These are phyloP conservation scores for Umimayanthus chanpuru DNA, from an alignment of 92 coral and sea anemone species.

Conservation along the genomic window DNA sequence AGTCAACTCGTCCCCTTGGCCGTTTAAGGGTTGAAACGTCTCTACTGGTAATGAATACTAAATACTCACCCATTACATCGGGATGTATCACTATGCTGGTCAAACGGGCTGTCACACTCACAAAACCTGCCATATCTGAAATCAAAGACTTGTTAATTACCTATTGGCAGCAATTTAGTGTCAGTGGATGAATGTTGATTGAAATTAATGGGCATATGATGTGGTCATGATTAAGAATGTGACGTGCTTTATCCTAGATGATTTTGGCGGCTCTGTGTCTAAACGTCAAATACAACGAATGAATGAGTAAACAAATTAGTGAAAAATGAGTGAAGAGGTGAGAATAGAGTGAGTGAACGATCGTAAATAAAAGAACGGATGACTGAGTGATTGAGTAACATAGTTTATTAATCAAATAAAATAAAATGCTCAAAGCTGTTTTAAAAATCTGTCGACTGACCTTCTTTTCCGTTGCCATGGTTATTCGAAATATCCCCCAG, in stretches of 20 bases:
- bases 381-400: too few relatives aligned
- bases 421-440: too few relatives aligned
- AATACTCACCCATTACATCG: constrained; percentile 75
- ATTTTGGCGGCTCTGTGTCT: background rate
- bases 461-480: too few relatives aligned
- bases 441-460: too few relatives aligned
- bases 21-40: too few relatives aligned
- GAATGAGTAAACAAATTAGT: too few relatives aligned
- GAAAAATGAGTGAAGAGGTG: background rate
- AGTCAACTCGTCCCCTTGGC: too few relatives aligned
- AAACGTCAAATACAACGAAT: background rate
- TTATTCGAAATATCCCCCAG: too few relatives aligned
- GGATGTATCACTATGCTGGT: constrained; percentile 52
- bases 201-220: background rate
- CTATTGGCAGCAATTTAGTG: background rate
- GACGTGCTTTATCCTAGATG: background rate
- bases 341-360: too few relatives aligned
- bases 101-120: constrained; percentile 85
- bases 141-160: background rate
- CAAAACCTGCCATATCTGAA: constrained; percentile 75
- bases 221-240: background rate
- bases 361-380: too few relatives aligned
- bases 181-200: background rate
- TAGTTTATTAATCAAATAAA: too few relatives aligned
- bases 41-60: background rate